Conservation (phyloP, 2,113 vertebrate species). For the Microcebus lehilahytsara region DNA sequence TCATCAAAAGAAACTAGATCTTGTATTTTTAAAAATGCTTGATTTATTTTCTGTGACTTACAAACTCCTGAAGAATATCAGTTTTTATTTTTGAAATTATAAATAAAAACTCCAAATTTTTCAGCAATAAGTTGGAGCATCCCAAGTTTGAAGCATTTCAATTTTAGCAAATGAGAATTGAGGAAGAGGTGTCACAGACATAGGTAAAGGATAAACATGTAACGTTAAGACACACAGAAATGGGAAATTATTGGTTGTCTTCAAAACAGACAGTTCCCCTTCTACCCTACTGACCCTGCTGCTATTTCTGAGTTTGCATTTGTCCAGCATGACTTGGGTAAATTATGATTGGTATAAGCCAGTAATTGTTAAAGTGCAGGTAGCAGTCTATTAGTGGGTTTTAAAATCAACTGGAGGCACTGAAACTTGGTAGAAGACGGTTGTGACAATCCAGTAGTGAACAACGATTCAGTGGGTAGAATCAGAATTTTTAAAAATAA, state of each 20-base stretch:
- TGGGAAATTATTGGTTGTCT: neutral
- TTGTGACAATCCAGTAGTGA: no score
- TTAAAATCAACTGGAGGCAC: neutral
- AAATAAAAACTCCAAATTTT: slow-evolving; percentile 23
- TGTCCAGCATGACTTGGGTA: neutral
- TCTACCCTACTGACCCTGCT: neutral
- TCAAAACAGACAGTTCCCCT: neutral
- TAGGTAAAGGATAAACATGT: neutral
- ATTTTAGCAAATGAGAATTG: neutral
- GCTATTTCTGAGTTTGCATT: neutral
- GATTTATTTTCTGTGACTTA: slow-evolving; percentile 55
- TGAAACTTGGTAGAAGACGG: no score
- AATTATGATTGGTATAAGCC: neutral
- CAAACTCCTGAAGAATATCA: neutral
- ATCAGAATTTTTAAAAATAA: neutral
- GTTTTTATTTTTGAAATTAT: neutral
- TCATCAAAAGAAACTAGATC: slow-evolving; percentile 69
- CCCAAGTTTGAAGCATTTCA: neutral
- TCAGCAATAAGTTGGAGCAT: neutral
- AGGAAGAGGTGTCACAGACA: neutral
- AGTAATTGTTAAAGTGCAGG: neutral
- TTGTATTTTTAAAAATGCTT: slow-evolving; percentile 28
- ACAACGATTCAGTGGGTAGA: neutral
- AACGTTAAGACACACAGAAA: neutral
- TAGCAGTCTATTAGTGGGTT: neutral